Evolutionary conservation across 2,113 vertebrate genomes (phyloP).

Genomic region (Calidris pygmaea): DNA sequence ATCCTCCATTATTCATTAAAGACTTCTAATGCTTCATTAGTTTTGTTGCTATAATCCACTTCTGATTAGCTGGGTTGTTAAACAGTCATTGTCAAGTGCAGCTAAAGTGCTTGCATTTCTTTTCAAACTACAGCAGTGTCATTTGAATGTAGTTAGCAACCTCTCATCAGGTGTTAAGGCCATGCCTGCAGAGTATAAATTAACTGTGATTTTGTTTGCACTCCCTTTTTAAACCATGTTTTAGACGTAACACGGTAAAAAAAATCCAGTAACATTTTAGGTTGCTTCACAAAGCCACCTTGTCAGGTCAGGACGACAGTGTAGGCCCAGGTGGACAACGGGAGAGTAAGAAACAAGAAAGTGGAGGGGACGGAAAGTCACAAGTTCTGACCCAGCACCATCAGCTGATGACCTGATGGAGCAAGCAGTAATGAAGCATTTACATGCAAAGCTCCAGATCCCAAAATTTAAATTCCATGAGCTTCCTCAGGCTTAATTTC

Average conservation of each 20-base stretch:
- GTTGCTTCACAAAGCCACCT: background rate
- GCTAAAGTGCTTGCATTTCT: slow-evolving; percentile 25
- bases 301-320: background rate
- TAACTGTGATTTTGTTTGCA: background rate
- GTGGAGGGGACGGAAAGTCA: background rate
- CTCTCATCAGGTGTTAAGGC: slow-evolving; percentile 3
- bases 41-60: slow-evolving; percentile 37
- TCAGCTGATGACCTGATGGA: background rate
- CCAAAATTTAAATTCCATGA: background rate
- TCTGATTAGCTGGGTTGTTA: slow-evolving; percentile 33
- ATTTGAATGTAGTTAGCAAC: background rate
- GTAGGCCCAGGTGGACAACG: background rate
- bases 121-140: background rate
- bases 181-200: background rate
- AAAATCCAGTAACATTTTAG: background rate
- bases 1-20: slow-evolving; percentile 32
- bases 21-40: slow-evolving; percentile 46
- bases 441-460: background rate
- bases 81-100: slow-evolving; percentile 34
- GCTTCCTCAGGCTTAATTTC: background rate
- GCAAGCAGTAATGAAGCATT: background rate
- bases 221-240: background rate
- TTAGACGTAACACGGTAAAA: background rate
- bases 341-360: background rate
- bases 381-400: background rate